Evolutionary conservation across 2,113 vertebrate genomes (phyloP).

Genomic region (Daboia siamensis): DNA sequence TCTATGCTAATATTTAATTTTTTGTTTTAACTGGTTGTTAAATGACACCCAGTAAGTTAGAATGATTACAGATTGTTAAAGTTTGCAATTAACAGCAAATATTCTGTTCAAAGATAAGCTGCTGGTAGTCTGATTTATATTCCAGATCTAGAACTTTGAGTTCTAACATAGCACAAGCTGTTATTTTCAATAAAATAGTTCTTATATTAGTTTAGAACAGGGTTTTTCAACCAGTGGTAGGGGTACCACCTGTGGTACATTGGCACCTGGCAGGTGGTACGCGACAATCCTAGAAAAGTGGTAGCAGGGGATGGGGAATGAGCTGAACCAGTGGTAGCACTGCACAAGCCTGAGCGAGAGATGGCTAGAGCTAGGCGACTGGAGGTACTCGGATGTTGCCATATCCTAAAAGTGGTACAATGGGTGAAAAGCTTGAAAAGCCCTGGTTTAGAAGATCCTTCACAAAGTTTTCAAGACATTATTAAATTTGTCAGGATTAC

Average conservation of each 20-base stretch:
- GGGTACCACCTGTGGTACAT: too few species aligned
- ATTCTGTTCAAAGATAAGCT: neutral
- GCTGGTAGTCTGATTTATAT: neutral
- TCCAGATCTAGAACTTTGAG: neutral
- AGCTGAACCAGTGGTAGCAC: too few species aligned
- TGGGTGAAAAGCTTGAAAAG: too few species aligned
- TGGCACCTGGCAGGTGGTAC: too few species aligned
- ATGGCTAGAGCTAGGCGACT: too few species aligned
- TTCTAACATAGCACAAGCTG: neutral
- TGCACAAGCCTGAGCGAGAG: too few species aligned
- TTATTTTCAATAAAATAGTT: slow-evolving; percentile 6
- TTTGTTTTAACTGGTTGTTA: neutral
- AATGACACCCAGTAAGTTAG: neutral
- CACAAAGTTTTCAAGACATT: neutral
- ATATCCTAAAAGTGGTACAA: too few species aligned
- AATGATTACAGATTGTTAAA: neutral
- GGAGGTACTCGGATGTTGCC: too few species aligned
- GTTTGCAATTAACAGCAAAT: neutral
- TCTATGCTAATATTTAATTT: neutral
- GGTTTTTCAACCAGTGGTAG: too few species aligned
- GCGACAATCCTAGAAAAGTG: too few species aligned
- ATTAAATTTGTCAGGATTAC: neutral
- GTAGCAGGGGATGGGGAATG: too few species aligned
- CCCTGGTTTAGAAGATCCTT: neutral
- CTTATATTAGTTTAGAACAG: neutral